phyloP scores from a whole-genome alignment of 2,113 vertebrate species.

The Dasyurus viverrinus region DNA sequence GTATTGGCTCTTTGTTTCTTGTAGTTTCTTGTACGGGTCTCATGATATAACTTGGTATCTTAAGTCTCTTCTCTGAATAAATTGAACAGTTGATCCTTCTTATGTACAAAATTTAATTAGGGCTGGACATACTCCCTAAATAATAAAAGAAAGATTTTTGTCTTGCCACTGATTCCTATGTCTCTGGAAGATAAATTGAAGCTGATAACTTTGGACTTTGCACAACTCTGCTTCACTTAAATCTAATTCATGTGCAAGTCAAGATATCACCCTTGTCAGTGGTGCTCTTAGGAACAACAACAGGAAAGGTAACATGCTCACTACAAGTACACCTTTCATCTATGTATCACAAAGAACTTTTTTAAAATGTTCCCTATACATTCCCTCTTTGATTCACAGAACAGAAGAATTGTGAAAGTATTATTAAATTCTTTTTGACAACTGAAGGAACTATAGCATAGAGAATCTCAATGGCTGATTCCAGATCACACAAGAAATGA shows the following conservation, averaged over 20 bases:
- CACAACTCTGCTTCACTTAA: not conserved
- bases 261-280: not conserved
- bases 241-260: not conserved
- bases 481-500: not conserved
- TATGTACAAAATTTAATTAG: not conserved
- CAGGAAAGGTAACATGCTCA: not conserved
- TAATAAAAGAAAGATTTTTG: not conserved
- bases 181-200: not conserved
- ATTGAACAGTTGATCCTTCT: not conserved
- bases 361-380: not conserved
- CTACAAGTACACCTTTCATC: slow-evolving; percentile 23
- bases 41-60: not conserved
- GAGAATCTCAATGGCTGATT: not conserved
- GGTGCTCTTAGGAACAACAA: not conserved
- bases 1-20: not conserved
- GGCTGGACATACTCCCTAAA: not conserved
- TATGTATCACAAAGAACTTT: slow-evolving; percentile 27
- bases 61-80: not conserved
- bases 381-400: not conserved
- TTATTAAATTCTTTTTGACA: not conserved
- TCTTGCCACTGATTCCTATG: not conserved
- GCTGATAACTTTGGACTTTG: not conserved
- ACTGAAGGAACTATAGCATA: not conserved
- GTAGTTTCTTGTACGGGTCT: not conserved
- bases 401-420: slow-evolving; percentile 26